These are phyloP conservation scores for Scopus umbretta DNA, from an alignment of 2,113 vertebrate species.

Conservation along the genomic window DNA sequence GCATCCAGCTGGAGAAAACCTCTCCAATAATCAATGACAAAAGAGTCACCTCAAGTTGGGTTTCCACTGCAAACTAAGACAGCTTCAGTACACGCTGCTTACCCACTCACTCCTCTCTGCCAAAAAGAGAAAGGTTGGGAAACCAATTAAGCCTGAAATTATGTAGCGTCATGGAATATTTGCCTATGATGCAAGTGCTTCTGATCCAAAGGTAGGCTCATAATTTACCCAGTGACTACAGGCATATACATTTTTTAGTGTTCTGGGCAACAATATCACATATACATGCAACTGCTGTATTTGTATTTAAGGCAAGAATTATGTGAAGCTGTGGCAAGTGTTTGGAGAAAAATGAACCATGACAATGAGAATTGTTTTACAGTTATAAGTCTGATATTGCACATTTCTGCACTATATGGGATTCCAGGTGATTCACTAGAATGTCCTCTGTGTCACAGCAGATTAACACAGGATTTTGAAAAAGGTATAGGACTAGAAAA, in stretches of 20 bases:
- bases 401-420: not conserved
- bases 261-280: not conserved
- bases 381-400: not conserved
- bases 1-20: conserved; percentile 22
- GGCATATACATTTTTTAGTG: not conserved
- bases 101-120: not conserved
- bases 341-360: not conserved
- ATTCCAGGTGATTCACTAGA: not conserved
- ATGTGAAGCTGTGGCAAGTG: not conserved
- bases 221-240: conserved; percentile 29
- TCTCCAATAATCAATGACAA: conserved; percentile 58
- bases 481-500: too few relatives aligned
- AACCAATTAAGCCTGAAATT: not conserved
- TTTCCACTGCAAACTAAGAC: not conserved
- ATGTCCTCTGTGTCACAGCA: not conserved
- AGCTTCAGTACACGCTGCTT: not conserved
- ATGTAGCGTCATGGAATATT: not conserved
- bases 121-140: not conserved
- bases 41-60: conserved; percentile 26
- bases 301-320: not conserved
- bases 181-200: not conserved
- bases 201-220: not conserved
- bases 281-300: not conserved
- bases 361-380: not conserved
- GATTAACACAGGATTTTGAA: not conserved